Evolutionary conservation across 2,797 vertebrate species (phyloP).

Genomic region (Rhynchotus rufescens): DNA sequence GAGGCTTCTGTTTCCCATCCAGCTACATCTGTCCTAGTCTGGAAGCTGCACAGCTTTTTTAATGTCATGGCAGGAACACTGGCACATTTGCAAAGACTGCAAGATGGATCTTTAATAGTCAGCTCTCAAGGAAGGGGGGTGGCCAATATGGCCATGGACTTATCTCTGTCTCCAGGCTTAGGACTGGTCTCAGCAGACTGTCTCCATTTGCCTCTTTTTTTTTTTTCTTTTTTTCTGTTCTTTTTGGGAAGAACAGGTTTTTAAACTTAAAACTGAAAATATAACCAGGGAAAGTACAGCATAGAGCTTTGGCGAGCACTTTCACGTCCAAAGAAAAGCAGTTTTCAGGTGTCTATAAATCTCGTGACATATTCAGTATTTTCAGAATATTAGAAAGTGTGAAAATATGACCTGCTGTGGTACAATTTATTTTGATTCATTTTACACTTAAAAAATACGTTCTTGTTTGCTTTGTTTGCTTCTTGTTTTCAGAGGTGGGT

Average conservation of each 20-base stretch:
- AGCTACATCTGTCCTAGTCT: neutral
- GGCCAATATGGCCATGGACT: neutral
- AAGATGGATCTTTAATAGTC: neutral
- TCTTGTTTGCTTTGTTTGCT: too few species aligned
- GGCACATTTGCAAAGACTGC: neutral
- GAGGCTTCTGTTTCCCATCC: neutral
- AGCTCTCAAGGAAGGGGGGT: neutral
- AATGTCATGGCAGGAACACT: neutral
- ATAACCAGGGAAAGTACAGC: neutral
- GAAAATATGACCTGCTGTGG: neutral
- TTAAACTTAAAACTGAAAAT: neutral
- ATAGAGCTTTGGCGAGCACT: neutral
- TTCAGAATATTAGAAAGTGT: neutral
- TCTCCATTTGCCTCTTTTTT: neutral
- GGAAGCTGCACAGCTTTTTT: neutral
- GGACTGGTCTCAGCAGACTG: neutral
- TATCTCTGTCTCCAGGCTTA: neutral
- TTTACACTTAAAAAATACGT: neutral
- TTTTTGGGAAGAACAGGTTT: too few species aligned
- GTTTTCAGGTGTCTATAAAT: neutral
- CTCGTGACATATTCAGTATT: neutral
- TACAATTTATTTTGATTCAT: neutral
- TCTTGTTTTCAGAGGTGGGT: neutral
- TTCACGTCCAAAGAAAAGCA: neutral
- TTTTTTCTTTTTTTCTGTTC: neutral